Conservation (phyloP, 2,797 vertebrate species). For the Morelia viridis region DNA sequence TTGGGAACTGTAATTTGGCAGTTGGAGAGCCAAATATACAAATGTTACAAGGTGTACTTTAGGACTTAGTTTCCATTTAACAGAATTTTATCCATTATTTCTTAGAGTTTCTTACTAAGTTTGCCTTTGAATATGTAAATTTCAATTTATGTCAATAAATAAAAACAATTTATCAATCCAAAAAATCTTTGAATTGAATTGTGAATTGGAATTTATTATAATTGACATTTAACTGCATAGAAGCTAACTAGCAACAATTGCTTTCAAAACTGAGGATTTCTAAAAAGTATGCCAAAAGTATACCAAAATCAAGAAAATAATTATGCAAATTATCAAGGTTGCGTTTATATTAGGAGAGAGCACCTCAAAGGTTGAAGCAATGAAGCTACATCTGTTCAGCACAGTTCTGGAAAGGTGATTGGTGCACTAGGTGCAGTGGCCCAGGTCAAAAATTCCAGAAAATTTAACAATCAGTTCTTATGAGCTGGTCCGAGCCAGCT, state of each 20-base stretch:
- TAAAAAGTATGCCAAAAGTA: no score
- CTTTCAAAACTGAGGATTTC: not conserved
- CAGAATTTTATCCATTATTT: not conserved
- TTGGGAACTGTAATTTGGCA: not conserved
- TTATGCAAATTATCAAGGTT: not conserved
- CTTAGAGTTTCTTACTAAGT: not conserved
- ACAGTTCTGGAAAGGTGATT: not conserved
- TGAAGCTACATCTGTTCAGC: not conserved
- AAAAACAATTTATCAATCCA: not conserved
- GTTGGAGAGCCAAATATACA: not conserved
- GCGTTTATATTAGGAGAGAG: not conserved
- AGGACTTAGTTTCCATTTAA: rapidly evolving
- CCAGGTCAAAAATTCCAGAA: no score
- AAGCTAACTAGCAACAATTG: not conserved
- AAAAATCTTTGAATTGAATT: not conserved
- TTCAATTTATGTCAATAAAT: not conserved
- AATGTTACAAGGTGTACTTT: not conserved
- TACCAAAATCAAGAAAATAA: not conserved
- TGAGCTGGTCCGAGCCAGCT: no score
- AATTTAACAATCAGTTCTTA: no score
- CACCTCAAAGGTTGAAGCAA: not conserved
- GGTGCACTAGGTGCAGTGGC: no score
- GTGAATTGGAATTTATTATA: not conserved
- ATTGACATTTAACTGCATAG: not conserved
- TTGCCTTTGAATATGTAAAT: not conserved